These are phyloP conservation scores for Florisuga fusca DNA, from an alignment of 2,797 vertebrate species.

Conservation along the genomic window DNA sequence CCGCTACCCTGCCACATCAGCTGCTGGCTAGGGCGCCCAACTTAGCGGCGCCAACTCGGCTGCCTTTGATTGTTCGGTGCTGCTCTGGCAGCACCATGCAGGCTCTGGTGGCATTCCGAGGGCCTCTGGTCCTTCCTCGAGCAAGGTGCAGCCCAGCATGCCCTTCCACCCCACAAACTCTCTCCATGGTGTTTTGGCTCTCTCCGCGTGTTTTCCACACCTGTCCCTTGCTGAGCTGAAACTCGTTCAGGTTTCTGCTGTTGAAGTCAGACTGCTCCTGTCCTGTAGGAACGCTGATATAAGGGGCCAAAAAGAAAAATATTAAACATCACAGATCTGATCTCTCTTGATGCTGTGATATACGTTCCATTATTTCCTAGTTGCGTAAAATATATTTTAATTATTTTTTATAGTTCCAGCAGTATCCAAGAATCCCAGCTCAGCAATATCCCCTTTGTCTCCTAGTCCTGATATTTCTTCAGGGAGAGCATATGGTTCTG, in stretches of 20 bases:
- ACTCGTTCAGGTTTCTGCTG: accelerated
- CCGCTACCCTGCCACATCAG: not conserved
- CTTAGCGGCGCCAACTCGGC: not conserved
- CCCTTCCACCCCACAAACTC: too few species aligned
- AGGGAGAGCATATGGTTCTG: constrained; percentile 9
- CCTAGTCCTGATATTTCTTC: not conserved
- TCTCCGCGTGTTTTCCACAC: not conserved
- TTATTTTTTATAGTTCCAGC: not conserved
- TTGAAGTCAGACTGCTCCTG: accelerated
- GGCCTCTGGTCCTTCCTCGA: not conserved
- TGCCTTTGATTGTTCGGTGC: not conserved
- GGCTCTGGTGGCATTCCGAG: accelerated
- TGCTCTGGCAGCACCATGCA: not conserved
- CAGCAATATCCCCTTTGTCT: constrained; percentile 29
- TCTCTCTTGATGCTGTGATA: accelerated
- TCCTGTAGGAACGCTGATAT: not conserved
- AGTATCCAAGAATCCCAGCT: not conserved
- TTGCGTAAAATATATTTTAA: not conserved
- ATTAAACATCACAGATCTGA: accelerated
- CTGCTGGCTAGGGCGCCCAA: not conserved
- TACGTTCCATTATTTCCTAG: not conserved
- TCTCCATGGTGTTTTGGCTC: accelerated
- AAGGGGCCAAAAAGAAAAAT: accelerated
- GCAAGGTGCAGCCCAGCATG: accelerated
- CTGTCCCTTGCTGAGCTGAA: not conserved